Evolutionary conservation across 2,888 invertebrate genomes (phyloP).

Genomic region (Trissoscelio sp.): DNA sequence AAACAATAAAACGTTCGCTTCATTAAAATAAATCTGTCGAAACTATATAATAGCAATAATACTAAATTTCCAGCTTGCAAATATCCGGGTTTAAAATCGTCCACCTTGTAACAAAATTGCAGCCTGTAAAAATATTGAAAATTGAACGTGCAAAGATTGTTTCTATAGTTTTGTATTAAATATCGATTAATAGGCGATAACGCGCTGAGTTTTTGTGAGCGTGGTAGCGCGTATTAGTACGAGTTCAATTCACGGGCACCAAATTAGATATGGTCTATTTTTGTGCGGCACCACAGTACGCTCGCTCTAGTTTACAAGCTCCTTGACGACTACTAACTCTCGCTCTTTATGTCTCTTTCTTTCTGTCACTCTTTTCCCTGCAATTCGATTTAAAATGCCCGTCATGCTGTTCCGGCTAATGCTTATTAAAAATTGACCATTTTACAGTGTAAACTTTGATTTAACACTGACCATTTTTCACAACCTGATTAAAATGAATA

Average conservation of each 20-base stretch:
- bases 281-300: constrained; percentile 75
- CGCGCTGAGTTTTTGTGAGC: constrained; percentile 41
- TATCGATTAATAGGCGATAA: constrained; percentile 50
- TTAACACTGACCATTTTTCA: no score
- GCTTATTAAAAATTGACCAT: constrained; percentile 23
- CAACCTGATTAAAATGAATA: no score
- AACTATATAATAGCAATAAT: no score
- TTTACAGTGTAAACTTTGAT: background rate
- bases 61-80: no score
- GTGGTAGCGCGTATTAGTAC: constrained; percentile 69
- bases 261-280: constrained; percentile 83
- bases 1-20: no score
- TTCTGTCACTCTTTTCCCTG: constrained; percentile 49
- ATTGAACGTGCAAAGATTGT: no score
- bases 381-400: constrained; percentile 61
- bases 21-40: no score
- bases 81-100: no score
- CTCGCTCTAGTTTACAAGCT: constrained; percentile 79
- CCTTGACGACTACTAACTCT: constrained; percentile 71
- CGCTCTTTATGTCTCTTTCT: constrained; percentile 54
- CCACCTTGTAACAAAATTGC: no score
- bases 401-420: constrained; percentile 6
- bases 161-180: no score
- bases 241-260: constrained; percentile 81
- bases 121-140: no score